Evolutionary conservation across 2,113 vertebrate genomes (phyloP).

Genomic region (Lamprotornis superbus): DNA sequence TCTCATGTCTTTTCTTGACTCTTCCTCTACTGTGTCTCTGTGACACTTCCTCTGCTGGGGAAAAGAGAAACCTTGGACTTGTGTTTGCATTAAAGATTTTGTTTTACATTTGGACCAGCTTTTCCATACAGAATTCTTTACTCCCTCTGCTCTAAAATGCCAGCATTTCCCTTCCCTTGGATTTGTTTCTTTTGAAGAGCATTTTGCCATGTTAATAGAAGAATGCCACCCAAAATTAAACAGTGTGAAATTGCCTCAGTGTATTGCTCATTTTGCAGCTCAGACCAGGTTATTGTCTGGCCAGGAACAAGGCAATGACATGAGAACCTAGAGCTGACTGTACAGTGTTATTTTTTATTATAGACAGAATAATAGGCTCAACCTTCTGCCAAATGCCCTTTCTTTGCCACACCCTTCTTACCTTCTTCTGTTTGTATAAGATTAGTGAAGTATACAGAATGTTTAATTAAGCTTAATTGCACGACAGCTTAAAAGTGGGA

Average conservation of each 20-base stretch:
- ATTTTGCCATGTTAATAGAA: not conserved
- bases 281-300: not conserved
- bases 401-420: conserved; percentile 47
- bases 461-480: conserved; percentile 74
- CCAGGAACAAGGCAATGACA: not conserved
- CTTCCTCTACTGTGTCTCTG: not conserved
- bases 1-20: not conserved
- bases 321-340: not conserved
- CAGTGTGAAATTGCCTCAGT: not conserved
- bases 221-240: not conserved
- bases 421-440: conserved; percentile 60
- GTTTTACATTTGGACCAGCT: not conserved
- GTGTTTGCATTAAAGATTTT: not conserved
- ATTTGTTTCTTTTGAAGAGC: not conserved
- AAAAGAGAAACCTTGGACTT: not conserved
- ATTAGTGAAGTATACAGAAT: conserved; percentile 60
- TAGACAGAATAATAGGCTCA: not conserved
- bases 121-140: not conserved
- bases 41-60: not conserved
- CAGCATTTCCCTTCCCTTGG: not conserved
- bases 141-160: not conserved
- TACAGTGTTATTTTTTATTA: not conserved
- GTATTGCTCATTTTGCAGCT: not conserved
- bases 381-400: conserved; percentile 30
- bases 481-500: conserved; percentile 66